These are phyloP conservation scores for Promerops cafer DNA, from an alignment of 2,113 vertebrate species.

Conservation along the genomic window DNA sequence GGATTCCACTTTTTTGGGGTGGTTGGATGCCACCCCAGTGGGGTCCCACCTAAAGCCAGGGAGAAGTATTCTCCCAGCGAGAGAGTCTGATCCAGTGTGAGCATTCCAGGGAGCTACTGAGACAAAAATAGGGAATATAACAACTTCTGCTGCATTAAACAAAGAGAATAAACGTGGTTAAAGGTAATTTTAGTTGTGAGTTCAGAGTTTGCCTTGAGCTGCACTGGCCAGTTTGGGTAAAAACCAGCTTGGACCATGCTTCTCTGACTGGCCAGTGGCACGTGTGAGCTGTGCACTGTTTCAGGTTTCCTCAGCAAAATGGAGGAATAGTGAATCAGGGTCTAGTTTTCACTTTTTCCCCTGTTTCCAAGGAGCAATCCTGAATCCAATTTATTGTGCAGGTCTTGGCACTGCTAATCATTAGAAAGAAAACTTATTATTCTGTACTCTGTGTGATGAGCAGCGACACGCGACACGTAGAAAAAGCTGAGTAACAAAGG, in stretches of 20 bases:
- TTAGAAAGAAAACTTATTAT: background rate
- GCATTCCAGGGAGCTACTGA: background rate
- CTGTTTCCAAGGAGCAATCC: background rate
- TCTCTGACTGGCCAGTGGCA: rapidly evolving
- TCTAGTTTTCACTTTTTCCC: background rate
- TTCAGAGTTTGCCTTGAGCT: background rate
- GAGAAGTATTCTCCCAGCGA: background rate
- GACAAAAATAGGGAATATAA: background rate
- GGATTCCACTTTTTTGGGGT: background rate
- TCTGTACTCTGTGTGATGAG: background rate
- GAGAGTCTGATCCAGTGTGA: background rate
- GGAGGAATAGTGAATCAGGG: background rate
- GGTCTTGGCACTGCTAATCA: background rate
- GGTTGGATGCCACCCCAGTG: background rate
- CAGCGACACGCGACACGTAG: background rate
- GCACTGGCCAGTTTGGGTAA: background rate
- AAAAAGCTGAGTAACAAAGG: background rate
- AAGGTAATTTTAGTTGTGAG: background rate
- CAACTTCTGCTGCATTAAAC: background rate
- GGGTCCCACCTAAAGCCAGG: background rate
- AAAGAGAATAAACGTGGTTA: too few relatives aligned
- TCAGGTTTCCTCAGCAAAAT: background rate
- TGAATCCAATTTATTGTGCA: background rate
- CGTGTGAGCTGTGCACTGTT: rapidly evolving
- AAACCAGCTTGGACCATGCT: background rate